Evolutionary conservation across 2,797 vertebrate species (phyloP), one percentile per base, ranked within the genome.

Genomic region (Limnodromus scolopaceus): DNA sequence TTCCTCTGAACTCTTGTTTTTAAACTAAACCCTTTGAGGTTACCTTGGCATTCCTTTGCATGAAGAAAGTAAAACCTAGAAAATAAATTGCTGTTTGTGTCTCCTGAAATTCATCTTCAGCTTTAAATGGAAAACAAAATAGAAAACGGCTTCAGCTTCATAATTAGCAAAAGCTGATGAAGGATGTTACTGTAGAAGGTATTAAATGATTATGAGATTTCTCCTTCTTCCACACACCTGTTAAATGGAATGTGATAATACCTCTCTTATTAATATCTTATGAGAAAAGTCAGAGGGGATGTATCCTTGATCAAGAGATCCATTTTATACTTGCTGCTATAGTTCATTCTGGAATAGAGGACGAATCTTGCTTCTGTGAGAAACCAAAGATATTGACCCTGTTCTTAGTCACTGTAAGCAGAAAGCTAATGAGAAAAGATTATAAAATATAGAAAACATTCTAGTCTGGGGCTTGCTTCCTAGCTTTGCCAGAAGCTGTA

Each of bases 211-310:
- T 54, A 71, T 89, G 86, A 93, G 90, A 83, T 91, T 85, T 85
- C 45, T 55, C 13, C 43, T 88, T 70, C 75, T 94, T 96, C 68
- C 63, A 78, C 34, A 71, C 88, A 96, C 88, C 88, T 95, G 90
- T 91, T 92, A 95, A 93, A 93, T 64, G 57, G 92, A 92, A 89
- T 51, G 79, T 91, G 86, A 91, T 91, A 92, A 87, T 89, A 84
- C 41, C 38, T 77, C 46, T 39, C 28, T 92, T 60, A 94, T 91
- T 95, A 96, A 91, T 92, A 83, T 58, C 88, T 91, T 79, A 87
- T 80, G 53, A 92, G 88, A 41, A 78, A 87, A 83, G 61, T 89
- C 65, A 80, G 78, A 64, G 45, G 48, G 57, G 88, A 63, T 84
- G 17, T 54, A 76, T 65, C 51, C 74, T 76, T 79, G 65, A 89